These are phyloP conservation scores for Drosophila stalkeri DNA, from an alignment of 2,888 invertebrate genomes.

Conservation along the genomic window DNA sequence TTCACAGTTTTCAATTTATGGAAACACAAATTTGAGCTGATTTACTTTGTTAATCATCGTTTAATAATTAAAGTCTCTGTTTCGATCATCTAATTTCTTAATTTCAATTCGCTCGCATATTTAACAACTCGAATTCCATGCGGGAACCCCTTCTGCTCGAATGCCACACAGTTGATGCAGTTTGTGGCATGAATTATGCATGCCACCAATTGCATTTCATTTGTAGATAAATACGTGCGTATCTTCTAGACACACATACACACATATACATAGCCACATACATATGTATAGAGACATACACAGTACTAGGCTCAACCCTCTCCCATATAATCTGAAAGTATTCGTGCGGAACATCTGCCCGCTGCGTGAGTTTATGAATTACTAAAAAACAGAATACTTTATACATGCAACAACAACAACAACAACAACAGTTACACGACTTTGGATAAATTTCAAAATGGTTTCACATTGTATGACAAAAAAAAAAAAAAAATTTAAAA, in stretches of 20 bases:
- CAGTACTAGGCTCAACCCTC: conserved; percentile 37
- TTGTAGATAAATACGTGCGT: conserved; percentile 41
- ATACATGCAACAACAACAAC: conserved; percentile 30
- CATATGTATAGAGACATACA: conserved; percentile 6
- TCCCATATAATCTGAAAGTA: conserved; percentile 32
- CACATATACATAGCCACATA: background rate
- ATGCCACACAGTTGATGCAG: conserved; percentile 29
- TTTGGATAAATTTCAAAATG: conserved; percentile 68
- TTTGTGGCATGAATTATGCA: conserved; percentile 65
- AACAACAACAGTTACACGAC: conserved; percentile 29
- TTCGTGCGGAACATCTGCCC: conserved; percentile 67
- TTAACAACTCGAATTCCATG: conserved; percentile 16
- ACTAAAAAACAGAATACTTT: conserved; percentile 26
- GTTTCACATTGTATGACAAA: conserved; percentile 51
- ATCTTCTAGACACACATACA: conserved; percentile 12
- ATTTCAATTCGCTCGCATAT: conserved; percentile 17
- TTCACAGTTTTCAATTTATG: background rate
- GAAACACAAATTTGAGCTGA: background rate
- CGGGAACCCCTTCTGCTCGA: conserved; percentile 9
- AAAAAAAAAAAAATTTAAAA: conserved; percentile 56
- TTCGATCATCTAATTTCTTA: conserved; percentile 9
- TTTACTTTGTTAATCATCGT: background rate
- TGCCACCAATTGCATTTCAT: conserved; percentile 66
- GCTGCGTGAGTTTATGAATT: conserved; percentile 65
- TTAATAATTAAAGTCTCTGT: background rate